Evolutionary conservation across 2,797 vertebrate species (phyloP).

Genomic region (Oreochromis grahami): DNA sequence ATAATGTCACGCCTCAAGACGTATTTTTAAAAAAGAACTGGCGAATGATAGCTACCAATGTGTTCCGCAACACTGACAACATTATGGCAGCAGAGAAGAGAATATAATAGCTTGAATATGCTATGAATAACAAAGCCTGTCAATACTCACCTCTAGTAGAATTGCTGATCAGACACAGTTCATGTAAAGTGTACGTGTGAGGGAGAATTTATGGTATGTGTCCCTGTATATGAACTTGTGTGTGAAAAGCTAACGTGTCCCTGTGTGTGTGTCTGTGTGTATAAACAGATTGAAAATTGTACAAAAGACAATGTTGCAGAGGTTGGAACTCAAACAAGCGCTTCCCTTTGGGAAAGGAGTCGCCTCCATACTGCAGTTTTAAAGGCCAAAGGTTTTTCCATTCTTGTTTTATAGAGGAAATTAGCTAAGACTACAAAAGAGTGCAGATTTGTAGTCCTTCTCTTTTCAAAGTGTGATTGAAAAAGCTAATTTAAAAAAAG

Average conservation of each 20-base stretch:
- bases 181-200: conserved; percentile 52
- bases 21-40: conserved; percentile 67
- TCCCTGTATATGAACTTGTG: conserved; percentile 11
- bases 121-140: conserved; percentile 75
- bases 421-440: not conserved
- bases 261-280: not conserved
- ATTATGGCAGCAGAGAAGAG: conserved; percentile 69
- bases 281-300: not conserved
- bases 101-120: conserved; percentile 73
- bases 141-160: conserved; percentile 73
- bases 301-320: not conserved
- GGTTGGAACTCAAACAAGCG: not conserved
- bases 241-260: not conserved
- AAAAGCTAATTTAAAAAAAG: not conserved
- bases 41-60: conserved; percentile 70
- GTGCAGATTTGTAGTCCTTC: not conserved
- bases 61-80: conserved; percentile 74
- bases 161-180: conserved; percentile 74
- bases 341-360: not conserved
- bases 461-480: not conserved
- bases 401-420: not conserved
- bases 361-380: not conserved
- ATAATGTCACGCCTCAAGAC: conserved; percentile 74
- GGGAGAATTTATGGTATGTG: conserved; percentile 56
- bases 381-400: not conserved